A percentile compares a stretch with the other conserved stretches of the same genome.
Conservation (phyloP, 2,888 invertebrate genomes). For the Drosophila phalerata region DNA sequence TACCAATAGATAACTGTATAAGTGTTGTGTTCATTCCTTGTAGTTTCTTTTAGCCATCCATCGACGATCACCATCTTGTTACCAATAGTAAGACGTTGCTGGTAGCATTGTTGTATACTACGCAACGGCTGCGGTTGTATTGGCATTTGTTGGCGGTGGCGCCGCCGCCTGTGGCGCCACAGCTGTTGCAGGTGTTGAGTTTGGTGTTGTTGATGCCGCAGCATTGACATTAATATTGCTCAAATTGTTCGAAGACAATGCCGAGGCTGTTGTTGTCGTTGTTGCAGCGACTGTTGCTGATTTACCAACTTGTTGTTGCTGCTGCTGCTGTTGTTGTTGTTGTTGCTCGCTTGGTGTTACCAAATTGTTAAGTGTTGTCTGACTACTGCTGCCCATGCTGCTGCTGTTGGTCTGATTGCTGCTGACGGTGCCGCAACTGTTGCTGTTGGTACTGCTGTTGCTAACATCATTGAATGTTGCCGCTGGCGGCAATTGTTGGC, state of each 20-base stretch:
- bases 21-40: constrained; percentile 23
- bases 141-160: constrained; percentile 72
- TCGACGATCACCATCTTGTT: constrained; percentile 49
- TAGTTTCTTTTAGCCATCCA: constrained; percentile 39
- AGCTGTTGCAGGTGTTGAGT: constrained; percentile 61
- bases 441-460: constrained; percentile 85
- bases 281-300: constrained; percentile 11
- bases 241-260: constrained; percentile 40
- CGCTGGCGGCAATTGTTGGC: constrained; percentile 77
- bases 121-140: constrained; percentile 85
- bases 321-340: constrained; percentile 25
- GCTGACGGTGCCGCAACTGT: constrained; percentile 83
- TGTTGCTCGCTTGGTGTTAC: constrained; percentile 35
- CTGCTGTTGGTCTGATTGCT: constrained; percentile 81
- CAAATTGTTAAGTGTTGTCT: constrained; percentile 51
- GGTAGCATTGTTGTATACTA: constrained; percentile 84
- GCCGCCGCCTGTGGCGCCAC: constrained; percentile 70
- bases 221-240: constrained; percentile 46
- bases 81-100: constrained; percentile 73
- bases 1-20: constrained; percentile 11
- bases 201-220: constrained; percentile 41
- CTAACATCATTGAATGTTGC: constrained; percentile 83
- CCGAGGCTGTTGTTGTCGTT: constrained; percentile 30
- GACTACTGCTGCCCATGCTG: constrained; percentile 72
- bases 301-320: constrained; percentile 67